Evolutionary conservation across 2,888 invertebrate genomes (phyloP), one percentile per base, ranked within the genome.

Genomic region (Ischnura elegans): DNA sequence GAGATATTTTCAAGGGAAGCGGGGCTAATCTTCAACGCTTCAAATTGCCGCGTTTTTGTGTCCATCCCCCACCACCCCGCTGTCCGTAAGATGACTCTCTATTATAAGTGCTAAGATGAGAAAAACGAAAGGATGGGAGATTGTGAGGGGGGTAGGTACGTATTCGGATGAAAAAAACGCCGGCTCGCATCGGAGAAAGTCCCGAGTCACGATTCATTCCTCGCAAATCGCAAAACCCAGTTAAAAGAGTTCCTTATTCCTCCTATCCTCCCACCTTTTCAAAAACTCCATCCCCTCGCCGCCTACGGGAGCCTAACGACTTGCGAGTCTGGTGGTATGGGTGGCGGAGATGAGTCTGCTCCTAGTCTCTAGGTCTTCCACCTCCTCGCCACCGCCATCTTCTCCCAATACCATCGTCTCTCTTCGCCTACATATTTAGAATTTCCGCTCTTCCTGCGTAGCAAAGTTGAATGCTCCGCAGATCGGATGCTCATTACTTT

Each of bases 211-310:
- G 90, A 90, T 61, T 61, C 25, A 66, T 90, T 61, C 61, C 90
- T 90, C 43, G 90, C 90, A 90, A 90, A 90, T 90, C 90, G 43
- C 90, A 90, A 61, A 90, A 90, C 90, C 87, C 55, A 42, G 76
- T 76, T 76, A 46, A 51, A 36, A 43, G 90, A 90, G 90, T 90
- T 51, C 76, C 90, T 90, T 86, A 51, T 19, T 66, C 87, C 87
- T 87, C 36, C 16, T 51, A 19, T 51, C 42, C 29, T 46, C n/a
- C 47, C 47, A 47, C n/a, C n/a, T n/a, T n/a, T 47, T 8, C 5
- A 13, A 13, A 47, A 42, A 0, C 47, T 3, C 55, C 21, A 13
- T n/a, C 42, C 29, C 0, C 36, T 8, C 16, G 16, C 55, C 55
- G 21, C 36, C 36, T 36, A 51, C 29, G 6, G n/a, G 13, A 42